A percentile compares a stretch with the other conserved stretches of the same genome.
phyloP scores from a whole-genome alignment of 2,113 vertebrate species.

The Blennius ocellaris region DNA sequence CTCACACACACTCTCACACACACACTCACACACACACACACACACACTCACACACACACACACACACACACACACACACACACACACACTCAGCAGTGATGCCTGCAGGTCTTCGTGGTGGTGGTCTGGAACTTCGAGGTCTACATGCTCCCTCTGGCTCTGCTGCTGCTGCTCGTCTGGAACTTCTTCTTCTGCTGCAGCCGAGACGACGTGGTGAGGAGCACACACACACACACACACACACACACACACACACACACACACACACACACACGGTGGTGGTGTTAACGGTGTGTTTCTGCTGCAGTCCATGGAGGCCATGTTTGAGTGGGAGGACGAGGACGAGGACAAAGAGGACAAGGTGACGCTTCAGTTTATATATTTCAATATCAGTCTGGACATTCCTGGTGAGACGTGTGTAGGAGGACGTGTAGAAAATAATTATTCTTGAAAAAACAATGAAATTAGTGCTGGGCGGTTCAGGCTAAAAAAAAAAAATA shows the following conservation, averaged over 20 bases:
- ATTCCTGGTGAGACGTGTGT: too few relatives aligned
- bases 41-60: slow-evolving; percentile 6
- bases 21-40: slow-evolving; percentile 12
- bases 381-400: too few relatives aligned
- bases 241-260: neutral
- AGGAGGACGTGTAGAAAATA: too few relatives aligned
- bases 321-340: slow-evolving; percentile 75
- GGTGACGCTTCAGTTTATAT: too few relatives aligned
- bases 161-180: slow-evolving; percentile 90
- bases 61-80: slow-evolving; percentile 14
- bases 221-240: slow-evolving; percentile 45
- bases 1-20: too few relatives aligned
- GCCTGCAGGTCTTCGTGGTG: slow-evolving; percentile 89
- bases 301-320: slow-evolving; percentile 62
- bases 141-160: slow-evolving; percentile 91
- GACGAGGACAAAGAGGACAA: slow-evolving; percentile 76
- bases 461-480: too few relatives aligned
- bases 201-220: slow-evolving; percentile 89
- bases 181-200: slow-evolving; percentile 89
- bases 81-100: neutral
- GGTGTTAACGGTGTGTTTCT: neutral
- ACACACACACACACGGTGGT: neutral
- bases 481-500: too few relatives aligned
- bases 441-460: too few relatives aligned
- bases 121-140: slow-evolving; percentile 97